Percentiles rank a stretch among this genome's conserved stretches.
Conservation (phyloP, 2,113 vertebrate species). For the Gallinago jamesoni region DNA sequence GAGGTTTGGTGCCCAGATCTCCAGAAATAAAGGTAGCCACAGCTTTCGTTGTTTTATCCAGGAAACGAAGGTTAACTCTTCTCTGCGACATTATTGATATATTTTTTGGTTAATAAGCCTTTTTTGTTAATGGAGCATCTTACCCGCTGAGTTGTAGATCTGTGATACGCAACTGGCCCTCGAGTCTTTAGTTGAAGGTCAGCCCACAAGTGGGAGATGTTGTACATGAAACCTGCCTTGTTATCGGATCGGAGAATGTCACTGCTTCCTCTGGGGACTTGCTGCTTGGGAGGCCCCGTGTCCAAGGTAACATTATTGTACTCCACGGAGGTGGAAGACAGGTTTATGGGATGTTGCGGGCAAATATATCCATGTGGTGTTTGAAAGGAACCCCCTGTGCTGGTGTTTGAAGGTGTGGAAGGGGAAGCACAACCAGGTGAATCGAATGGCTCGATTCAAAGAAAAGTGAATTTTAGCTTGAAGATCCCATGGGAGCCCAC, state of each 20-base stretch:
- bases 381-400: not conserved
- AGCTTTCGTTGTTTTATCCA: not conserved
- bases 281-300: not conserved
- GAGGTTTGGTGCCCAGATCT: not conserved
- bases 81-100: rapidly evolving
- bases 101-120: not conserved
- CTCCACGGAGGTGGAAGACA: not conserved
- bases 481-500: not conserved
- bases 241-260: not conserved
- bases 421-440: not conserved
- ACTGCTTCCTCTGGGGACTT: not conserved
- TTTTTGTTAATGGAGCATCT: not conserved
- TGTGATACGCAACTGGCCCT: not conserved
- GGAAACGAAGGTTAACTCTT: not conserved
- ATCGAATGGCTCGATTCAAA: not conserved
- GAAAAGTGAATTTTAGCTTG: not conserved
- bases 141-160: not conserved
- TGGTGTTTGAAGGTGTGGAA: not conserved
- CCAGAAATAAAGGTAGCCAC: not conserved
- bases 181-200: not conserved
- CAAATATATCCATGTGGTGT: rapidly evolving
- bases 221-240: not conserved
- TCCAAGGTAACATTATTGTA: too few species aligned
- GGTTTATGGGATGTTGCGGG: not conserved
- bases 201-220: not conserved